Base-by-base conservation (phyloP, 2,113 vertebrate genomes). In the Brachionichthys hirsutus region DNA sequence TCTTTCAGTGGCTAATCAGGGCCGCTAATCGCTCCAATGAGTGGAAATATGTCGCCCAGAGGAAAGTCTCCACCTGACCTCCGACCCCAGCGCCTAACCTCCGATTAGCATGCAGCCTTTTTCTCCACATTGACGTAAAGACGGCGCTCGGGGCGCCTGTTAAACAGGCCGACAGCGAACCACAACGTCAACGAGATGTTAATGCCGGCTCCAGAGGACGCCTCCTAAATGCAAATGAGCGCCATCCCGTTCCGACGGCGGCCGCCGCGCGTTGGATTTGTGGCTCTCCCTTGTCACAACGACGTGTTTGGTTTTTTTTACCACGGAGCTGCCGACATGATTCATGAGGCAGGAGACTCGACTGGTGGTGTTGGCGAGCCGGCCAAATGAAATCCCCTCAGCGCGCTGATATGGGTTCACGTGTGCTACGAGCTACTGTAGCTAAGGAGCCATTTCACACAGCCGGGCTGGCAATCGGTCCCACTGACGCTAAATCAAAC, bases 361-460 rank as follows among this genome's bases (percentile, higher is more conserved):
- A 83, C 84, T n/a, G n/a, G 79, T 83, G 73, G 83, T 80, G 67
- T 56, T 62, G 64, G 60, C 75, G 72, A 53, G 62, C 57, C 7
- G 74, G 73, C 72, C 80, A 81, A 72, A 83, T 81, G 58, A 84
- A 86, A 83, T 83, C 81, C 75, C 81, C 68, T 51, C 73, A 71
- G 78, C 75, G 62, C 67, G 63, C 69, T 84, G 75, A 86, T 85
- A 60, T 78, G 77, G 80, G 82, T 85, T 80, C 87, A 69, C 81
- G 73, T 73, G 77, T 72, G 60, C 73, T 77, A 73, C 76, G 71
- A 69, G 76, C 71, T 69, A 72, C 72, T 77, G 77, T 75, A 68
- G 78, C 84, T 65, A 73, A 85, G 83, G 73, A 81, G 61, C 61
- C 71, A 78, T 85, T 87, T 84, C 78, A 86, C 79, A 80, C 68